Conservation (phyloP, 1,140 invertebrate genomes). For the Ips nitidus region DNA sequence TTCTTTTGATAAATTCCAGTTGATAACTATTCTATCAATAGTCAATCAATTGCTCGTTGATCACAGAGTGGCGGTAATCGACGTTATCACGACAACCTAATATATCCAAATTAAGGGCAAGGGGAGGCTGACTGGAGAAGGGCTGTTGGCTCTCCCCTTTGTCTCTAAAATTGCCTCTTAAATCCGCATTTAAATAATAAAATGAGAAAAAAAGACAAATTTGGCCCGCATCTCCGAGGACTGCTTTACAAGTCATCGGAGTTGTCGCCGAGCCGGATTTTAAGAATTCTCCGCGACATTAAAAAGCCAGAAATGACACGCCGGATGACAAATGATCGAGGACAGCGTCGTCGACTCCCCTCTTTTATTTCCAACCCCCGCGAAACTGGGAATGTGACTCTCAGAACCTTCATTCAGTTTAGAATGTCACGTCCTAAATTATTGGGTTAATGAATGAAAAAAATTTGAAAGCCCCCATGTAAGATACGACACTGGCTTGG, state of each 20-base stretch:
- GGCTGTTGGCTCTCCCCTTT: conserved; percentile 12
- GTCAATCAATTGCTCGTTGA: too few species aligned
- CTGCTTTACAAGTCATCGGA: conserved; percentile 39
- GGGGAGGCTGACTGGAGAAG: not conserved
- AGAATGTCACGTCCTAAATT: too few species aligned
- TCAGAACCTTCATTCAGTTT: too few species aligned
- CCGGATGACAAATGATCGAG: conserved; percentile 48
- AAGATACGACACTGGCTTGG: too few species aligned
- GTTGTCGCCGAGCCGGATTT: conserved; percentile 34
- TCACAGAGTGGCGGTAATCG: not conserved
- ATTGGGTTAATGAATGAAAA: too few species aligned
- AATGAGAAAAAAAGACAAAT: conserved; percentile 40
- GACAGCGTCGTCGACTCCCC: conserved; percentile 18
- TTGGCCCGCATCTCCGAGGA: conserved; percentile 32
- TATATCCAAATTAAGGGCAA: conserved; percentile 24
- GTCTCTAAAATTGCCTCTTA: conserved; percentile 35
- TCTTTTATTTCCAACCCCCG: not conserved
- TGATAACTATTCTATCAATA: too few species aligned
- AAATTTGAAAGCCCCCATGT: too few species aligned
- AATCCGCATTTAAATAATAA: conserved; percentile 40
- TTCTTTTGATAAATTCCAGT: too few species aligned
- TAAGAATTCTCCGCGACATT: conserved; percentile 39
- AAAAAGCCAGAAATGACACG: conserved; percentile 40
- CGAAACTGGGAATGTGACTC: too few species aligned
- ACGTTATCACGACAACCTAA: conserved; percentile 22